A percentile compares a stretch with the other conserved stretches of the same genome.
These are phyloP conservation scores for Stratiolaelaps scimitus DNA, from an alignment of 1,140 invertebrate genomes.

Conservation along the genomic window DNA sequence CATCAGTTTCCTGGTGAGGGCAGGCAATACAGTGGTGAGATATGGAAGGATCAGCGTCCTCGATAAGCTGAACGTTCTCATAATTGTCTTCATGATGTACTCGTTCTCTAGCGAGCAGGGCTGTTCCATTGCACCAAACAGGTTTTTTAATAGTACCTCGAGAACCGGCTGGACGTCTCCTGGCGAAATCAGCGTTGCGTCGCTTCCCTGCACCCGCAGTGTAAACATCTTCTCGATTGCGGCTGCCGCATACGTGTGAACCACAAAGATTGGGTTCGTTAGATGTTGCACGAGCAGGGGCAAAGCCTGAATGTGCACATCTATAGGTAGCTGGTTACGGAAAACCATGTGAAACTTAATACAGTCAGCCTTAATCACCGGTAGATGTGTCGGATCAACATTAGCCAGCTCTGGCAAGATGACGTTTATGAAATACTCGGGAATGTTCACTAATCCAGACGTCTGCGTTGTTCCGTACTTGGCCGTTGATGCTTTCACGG, in stretches of 20 bases:
- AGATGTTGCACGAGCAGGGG: constrained; percentile 64
- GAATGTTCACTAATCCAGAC: constrained; percentile 71
- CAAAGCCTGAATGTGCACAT: constrained; percentile 57
- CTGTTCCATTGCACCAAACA: constrained; percentile 59
- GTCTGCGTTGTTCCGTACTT: constrained; percentile 79
- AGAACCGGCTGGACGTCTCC: constrained; percentile 42
- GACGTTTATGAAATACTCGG: constrained; percentile 68
- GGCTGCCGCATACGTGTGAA: constrained; percentile 86
- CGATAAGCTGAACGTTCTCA: constrained; percentile 68
- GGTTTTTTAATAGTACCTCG: constrained; percentile 53
- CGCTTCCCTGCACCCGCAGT: constrained; percentile 47
- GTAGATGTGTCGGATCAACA: constrained; percentile 54
- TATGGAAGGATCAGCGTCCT: constrained; percentile 65
- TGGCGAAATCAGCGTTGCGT: constrained; percentile 42
- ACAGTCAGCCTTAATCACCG: constrained; percentile 84
- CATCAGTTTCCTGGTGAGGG: constrained; percentile 67
- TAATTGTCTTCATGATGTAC: constrained; percentile 92
- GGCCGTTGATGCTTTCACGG: constrained; percentile 75
- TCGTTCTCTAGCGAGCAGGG: constrained; percentile 78
- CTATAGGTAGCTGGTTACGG: constrained; percentile 66
- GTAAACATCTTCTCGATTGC: constrained; percentile 75
- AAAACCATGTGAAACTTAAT: constrained; percentile 95
- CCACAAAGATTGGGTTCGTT: constrained; percentile 59
- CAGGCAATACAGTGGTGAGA: constrained; percentile 61
- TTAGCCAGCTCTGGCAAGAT: constrained; percentile 69